Percentiles rank a stretch among this genome's conserved stretches.
Conservation (phyloP, 1,140 invertebrate genomes). For the Drusus annulatus region DNA sequence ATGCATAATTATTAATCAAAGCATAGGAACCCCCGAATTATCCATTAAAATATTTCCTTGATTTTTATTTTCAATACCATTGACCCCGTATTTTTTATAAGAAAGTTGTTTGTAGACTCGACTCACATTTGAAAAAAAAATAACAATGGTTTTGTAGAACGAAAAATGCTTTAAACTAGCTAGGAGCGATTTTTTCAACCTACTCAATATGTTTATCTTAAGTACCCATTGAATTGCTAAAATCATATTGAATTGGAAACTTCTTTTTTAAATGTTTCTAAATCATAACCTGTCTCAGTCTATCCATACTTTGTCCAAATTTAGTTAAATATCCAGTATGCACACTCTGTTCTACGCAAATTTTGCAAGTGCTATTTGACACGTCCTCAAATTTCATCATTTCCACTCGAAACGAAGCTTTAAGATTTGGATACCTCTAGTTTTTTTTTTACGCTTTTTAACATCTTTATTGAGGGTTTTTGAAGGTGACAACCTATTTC, state of each 20-base stretch:
- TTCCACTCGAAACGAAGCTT: no score
- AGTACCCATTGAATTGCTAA: conserved; percentile 38
- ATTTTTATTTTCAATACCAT: not conserved
- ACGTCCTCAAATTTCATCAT: not conserved
- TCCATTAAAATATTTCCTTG: not conserved
- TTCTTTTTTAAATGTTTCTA: not conserved
- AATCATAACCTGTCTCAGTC: conserved; percentile 6
- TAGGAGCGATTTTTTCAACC: conserved; percentile 15
- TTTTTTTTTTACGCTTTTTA: no score
- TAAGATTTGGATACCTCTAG: no score
- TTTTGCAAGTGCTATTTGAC: not conserved
- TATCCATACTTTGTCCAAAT: no score
- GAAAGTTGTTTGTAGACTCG: not conserved
- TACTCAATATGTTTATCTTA: conserved; percentile 38
- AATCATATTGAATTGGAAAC: conserved; percentile 28
- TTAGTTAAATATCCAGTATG: no score
- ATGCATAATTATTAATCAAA: no score
- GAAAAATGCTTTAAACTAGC: conserved; percentile 4
- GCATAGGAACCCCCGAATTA: no score
- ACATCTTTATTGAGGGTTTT: no score
- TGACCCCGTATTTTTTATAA: conserved; percentile 6
- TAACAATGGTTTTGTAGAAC: conserved; percentile 34
- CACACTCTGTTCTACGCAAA: not conserved
- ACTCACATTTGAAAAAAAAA: conserved; percentile 11
- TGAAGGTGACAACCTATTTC: no score